Conservation (phyloP, 37 sponge, comb jelly and placozoan species). For the Cladorhizidae sp. region DNA sequence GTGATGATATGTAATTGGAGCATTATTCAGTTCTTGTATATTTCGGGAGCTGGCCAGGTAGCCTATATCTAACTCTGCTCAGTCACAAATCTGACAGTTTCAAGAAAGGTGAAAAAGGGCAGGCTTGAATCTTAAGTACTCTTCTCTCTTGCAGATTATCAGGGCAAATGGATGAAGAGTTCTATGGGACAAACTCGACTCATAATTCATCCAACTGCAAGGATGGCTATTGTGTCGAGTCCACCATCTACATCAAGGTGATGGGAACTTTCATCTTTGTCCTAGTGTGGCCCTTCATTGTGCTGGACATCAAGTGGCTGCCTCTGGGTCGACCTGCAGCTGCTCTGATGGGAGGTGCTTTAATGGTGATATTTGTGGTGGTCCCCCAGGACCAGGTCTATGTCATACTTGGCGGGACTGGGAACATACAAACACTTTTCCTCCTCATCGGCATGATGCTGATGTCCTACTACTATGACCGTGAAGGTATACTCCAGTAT, state of each 20-base stretch:
- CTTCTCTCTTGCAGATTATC: no score
- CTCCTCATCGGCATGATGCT: constrained; percentile 90
- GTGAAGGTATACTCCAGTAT: constrained; percentile 68
- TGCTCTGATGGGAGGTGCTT: constrained; percentile 63
- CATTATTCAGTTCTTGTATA: no score
- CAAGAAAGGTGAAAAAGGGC: no score
- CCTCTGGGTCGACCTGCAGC: constrained; percentile 79
- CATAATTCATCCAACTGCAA: background rate
- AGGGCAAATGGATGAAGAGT: no score
- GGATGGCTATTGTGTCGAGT: constrained; percentile 1
- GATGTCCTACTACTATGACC: constrained; percentile 79
- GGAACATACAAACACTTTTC: constrained; percentile 74
- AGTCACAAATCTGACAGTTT: no score
- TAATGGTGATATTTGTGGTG: constrained; percentile 79
- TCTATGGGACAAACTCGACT: background rate
- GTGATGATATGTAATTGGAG: no score
- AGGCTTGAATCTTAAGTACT: no score
- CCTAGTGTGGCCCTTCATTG: constrained; percentile 84
- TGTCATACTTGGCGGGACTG: constrained; percentile 41
- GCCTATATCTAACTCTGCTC: no score
- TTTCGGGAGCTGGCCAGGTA: no score
- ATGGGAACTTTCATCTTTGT: constrained; percentile 71
- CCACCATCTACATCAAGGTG: constrained; percentile 48
- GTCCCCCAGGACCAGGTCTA: constrained; percentile 71
- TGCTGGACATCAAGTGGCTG: constrained; percentile 79